Conservation (phyloP, 2,797 vertebrate species). For the Sorex maritimensis region DNA sequence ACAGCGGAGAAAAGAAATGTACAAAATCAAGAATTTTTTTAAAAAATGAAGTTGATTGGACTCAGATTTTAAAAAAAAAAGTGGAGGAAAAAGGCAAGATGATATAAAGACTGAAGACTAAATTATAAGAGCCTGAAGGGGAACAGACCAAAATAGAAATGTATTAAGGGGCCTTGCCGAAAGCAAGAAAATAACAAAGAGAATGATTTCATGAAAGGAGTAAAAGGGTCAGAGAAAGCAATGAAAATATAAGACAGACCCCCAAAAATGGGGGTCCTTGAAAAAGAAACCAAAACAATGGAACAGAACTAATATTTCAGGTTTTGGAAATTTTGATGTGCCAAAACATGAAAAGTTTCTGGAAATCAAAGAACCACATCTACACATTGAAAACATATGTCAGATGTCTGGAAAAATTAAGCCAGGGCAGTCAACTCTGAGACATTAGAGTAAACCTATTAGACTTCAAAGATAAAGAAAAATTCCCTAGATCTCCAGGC, state of each 20-base stretch:
- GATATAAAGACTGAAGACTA: background rate
- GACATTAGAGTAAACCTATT: background rate
- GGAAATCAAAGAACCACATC: background rate
- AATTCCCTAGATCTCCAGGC: background rate
- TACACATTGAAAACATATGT: background rate
- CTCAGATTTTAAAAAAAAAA: background rate
- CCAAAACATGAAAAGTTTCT: background rate
- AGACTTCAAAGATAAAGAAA: background rate
- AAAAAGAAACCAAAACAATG: background rate
- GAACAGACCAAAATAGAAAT: background rate
- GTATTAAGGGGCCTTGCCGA: background rate
- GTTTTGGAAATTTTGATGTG: too few species aligned
- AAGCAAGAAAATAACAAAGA: background rate
- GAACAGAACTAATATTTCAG: background rate
- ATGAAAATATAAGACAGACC: background rate
- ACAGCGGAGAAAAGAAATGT: background rate
- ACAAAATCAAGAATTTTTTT: background rate
- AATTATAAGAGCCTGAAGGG: background rate
- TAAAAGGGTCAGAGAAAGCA: background rate
- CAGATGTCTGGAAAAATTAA: background rate
- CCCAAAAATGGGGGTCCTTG: background rate
- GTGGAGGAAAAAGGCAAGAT: background rate
- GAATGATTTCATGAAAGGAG: background rate
- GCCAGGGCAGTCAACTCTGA: background rate
- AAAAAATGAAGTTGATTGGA: background rate